phyloP scores from a whole-genome alignment of 2,113 vertebrate species.

The Litocranius walleri region DNA sequence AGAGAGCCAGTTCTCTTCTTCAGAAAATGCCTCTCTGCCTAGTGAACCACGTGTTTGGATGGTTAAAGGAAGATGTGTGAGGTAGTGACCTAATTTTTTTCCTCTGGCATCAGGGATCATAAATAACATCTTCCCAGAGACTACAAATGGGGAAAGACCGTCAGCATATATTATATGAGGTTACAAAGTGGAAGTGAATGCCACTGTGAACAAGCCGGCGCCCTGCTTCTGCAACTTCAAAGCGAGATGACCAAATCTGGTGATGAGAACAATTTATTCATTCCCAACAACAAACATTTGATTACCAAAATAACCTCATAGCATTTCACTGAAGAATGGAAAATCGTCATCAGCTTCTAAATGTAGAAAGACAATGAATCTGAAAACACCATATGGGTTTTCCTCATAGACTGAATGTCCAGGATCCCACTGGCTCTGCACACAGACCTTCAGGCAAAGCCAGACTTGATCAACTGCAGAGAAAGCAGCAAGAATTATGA shows the following conservation, averaged over 20 bases:
- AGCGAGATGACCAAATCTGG: background rate
- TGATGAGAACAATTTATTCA: constrained; percentile 23
- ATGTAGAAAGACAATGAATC: background rate
- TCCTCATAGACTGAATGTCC: background rate
- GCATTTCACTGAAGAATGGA: background rate
- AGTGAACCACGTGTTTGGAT: background rate
- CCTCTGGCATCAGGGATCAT: background rate
- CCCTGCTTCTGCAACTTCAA: background rate
- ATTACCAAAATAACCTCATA: constrained; percentile 26
- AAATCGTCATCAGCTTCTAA: constrained; percentile 1
- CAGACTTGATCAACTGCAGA: background rate
- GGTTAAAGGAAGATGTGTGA: background rate
- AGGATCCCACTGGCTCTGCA: background rate
- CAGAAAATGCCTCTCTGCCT: background rate
- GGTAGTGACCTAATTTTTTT: background rate
- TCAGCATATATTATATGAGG: background rate
- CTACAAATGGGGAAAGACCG: background rate
- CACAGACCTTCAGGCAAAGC: background rate
- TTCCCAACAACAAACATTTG: constrained; percentile 21
- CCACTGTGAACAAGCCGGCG: background rate
- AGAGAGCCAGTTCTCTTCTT: background rate
- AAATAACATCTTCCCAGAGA: background rate
- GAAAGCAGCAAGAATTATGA: background rate
- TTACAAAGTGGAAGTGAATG: background rate
- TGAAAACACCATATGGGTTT: constrained; percentile 28